phyloP scores from a whole-genome alignment of 2,797 vertebrate species.

The Rhinogobio ventralis region DNA sequence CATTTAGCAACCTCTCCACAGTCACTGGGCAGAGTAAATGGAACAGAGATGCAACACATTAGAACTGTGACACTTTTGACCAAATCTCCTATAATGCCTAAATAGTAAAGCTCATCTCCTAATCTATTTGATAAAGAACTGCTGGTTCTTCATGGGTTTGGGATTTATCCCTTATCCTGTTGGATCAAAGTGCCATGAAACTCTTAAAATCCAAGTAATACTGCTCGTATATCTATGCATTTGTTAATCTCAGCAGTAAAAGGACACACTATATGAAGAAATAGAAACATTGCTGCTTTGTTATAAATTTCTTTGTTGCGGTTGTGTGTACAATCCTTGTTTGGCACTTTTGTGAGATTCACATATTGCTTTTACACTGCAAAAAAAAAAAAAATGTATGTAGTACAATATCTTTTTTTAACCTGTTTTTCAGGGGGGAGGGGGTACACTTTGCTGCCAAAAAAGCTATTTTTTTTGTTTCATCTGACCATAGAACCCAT shows the following conservation, averaged over 20 bases:
- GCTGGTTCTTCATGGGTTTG: conserved; percentile 44
- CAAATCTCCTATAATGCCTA: conserved; percentile 44
- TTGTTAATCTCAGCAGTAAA: conserved; percentile 48
- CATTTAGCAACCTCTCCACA: conserved; percentile 26
- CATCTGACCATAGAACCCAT: no score
- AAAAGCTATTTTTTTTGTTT: no score
- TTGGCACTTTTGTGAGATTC: not conserved
- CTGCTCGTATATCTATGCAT: conserved; percentile 47
- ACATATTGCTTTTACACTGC: not conserved
- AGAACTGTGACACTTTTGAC: conserved; percentile 29
- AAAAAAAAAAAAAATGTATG: not conserved
- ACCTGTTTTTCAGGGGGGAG: no score
- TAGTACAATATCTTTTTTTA: no score
- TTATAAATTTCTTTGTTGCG: not conserved
- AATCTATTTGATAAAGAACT: conserved; percentile 55
- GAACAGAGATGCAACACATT: conserved; percentile 22
- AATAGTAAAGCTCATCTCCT: conserved; percentile 47
- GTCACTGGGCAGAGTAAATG: conserved; percentile 35
- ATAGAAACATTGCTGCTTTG: not conserved
- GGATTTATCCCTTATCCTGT: conserved; percentile 46
- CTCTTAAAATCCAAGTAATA: conserved; percentile 36
- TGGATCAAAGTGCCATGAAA: conserved; percentile 51
- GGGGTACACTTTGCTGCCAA: no score
- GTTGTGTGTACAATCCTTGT: not conserved
- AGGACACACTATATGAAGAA: conserved; percentile 5